These are phyloP conservation scores for Prionailurus bengalensis DNA, from an alignment of 2,113 vertebrate genomes.

Conservation along the genomic window DNA sequence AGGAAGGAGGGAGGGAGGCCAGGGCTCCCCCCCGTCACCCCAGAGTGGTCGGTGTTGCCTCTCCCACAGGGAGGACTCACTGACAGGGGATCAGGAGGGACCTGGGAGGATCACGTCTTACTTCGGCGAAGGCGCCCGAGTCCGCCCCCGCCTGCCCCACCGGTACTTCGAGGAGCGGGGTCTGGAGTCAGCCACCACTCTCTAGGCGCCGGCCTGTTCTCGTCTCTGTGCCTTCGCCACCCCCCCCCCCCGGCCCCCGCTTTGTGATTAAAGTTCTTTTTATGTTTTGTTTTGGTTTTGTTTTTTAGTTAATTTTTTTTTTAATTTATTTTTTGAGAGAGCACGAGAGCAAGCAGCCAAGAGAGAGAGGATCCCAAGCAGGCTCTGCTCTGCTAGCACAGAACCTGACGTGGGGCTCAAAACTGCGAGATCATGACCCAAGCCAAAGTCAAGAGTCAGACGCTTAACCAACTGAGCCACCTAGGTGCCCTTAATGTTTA, in stretches of 20 bases:
- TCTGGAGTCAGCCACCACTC: constrained; percentile 86
- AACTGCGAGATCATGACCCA: too few species aligned
- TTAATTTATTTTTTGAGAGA: too few species aligned
- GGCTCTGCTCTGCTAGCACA: too few species aligned
- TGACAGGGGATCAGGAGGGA: constrained; percentile 79
- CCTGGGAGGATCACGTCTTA: constrained; percentile 81
- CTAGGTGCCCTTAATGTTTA: too few species aligned
- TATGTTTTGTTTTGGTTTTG: too few species aligned
- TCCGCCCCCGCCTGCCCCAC: constrained; percentile 75
- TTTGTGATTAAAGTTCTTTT: constrained; percentile 62
- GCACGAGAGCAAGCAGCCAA: too few species aligned
- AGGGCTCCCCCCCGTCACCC: accelerated
- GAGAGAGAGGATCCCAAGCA: too few species aligned
- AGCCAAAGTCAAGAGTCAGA: too few species aligned
- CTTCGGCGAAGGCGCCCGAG: constrained; percentile 42
- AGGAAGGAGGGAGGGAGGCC: not conserved
- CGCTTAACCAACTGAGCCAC: too few species aligned
- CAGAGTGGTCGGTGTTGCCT: not conserved
- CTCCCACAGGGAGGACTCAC: constrained; percentile 89
- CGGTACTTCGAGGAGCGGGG: constrained; percentile 93
- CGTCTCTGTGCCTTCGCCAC: not conserved
- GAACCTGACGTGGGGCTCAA: too few species aligned
- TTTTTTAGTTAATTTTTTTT: too few species aligned
- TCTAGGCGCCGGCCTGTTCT: constrained; percentile 65
- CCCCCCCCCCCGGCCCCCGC: accelerated